Percentiles rank a stretch among this genome's conserved stretches.
Evolutionary conservation across 2,113 vertebrate genomes (phyloP).

Genomic region (Platanista minor): DNA sequence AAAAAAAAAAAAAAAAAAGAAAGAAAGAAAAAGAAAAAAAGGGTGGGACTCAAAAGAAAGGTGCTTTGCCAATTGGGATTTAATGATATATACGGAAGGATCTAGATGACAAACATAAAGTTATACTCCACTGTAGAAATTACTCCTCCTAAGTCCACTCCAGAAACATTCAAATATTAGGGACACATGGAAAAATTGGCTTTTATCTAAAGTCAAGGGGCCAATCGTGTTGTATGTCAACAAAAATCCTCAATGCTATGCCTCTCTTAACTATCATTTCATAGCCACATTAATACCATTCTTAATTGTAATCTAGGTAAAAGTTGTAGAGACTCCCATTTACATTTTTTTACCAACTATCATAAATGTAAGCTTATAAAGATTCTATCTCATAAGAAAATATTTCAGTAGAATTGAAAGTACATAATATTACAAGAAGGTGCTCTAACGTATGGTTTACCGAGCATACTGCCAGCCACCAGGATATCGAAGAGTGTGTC

Average conservation of each 20-base stretch:
- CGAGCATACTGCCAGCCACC: conserved; percentile 95
- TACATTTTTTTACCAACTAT: neutral
- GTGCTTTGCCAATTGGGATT: neutral
- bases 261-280: neutral
- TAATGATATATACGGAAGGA: neutral
- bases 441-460: conserved; percentile 73
- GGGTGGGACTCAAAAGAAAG: neutral
- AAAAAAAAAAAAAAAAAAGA: neutral
- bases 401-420: neutral
- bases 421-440: neutral
- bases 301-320: neutral
- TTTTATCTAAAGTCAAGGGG: neutral
- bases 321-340: neutral
- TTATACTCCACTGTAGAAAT: neutral
- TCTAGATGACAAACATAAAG: neutral
- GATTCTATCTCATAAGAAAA: neutral
- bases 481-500: conserved; percentile 95
- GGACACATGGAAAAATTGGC: neutral
- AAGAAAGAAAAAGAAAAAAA: neutral
- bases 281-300: neutral
- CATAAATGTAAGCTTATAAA: neutral
- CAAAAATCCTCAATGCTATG: neutral
- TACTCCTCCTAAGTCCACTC: neutral
- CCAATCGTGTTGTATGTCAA: neutral
- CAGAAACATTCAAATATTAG: neutral